phyloP scores from a whole-genome alignment of 2,113 vertebrate genomes.

The Polypterus senegalus region DNA sequence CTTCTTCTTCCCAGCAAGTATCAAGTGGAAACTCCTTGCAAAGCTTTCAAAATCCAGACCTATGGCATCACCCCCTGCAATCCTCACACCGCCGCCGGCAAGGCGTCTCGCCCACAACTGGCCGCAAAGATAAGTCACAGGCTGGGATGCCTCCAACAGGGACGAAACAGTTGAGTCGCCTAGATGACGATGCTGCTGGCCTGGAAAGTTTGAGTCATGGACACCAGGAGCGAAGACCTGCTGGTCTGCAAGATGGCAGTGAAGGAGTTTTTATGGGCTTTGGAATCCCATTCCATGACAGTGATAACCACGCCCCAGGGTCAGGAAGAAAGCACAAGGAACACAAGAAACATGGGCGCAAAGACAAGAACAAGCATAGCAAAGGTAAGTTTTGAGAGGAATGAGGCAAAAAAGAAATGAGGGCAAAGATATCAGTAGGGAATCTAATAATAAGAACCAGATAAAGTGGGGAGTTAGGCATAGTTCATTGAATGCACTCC shows the following conservation, averaged over 20 bases:
- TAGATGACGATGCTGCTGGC: slow-evolving; percentile 46
- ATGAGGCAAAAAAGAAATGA: no score
- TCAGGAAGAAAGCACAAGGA: slow-evolving; percentile 51
- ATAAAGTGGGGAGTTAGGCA: no score
- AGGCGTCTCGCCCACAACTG: slow-evolving; percentile 13
- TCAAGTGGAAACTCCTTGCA: slow-evolving; percentile 44
- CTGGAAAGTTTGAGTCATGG: slow-evolving; percentile 48
- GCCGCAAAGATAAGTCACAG: slow-evolving; percentile 34
- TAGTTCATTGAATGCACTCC: no score
- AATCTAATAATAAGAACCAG: no score
- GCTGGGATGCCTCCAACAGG: slow-evolving; percentile 31
- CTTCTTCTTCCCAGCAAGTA: slow-evolving; percentile 12
- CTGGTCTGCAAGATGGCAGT: slow-evolving; percentile 42
- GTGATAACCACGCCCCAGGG: slow-evolving; percentile 51
- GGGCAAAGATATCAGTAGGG: no score
- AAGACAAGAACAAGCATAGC: slow-evolving; percentile 53
- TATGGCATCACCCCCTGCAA: slow-evolving; percentile 28
- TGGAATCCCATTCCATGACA: slow-evolving; percentile 35
- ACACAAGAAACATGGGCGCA: slow-evolving; percentile 53
- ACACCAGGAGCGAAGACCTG: slow-evolving; percentile 39
- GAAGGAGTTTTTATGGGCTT: slow-evolving; percentile 36
- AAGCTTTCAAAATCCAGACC: slow-evolving; percentile 44
- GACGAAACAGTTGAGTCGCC: slow-evolving; percentile 28
- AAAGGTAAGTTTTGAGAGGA: slow-evolving; percentile 33
- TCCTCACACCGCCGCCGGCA: slow-evolving; percentile 37